Evolutionary conservation across 2,888 invertebrate species (phyloP).

Genomic region (Biston stratarius): DNA sequence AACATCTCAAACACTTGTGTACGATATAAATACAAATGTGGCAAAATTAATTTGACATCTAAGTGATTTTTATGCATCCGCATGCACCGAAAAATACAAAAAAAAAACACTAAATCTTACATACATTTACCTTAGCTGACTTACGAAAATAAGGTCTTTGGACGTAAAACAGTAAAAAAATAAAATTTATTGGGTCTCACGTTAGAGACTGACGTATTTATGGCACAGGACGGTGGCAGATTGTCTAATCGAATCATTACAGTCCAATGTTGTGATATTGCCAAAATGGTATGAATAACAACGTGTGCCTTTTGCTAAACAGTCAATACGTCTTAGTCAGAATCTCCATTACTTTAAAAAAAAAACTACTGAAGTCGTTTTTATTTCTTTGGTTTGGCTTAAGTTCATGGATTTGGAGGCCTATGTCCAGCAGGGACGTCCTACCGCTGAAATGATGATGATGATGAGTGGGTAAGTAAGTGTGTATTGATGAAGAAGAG

Average conservation of each 20-base stretch:
- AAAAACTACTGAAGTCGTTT: no score
- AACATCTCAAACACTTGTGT: slow-evolving; percentile 46
- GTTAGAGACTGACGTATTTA: slow-evolving; percentile 45
- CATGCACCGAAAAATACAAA: slow-evolving; percentile 41
- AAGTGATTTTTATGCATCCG: slow-evolving; percentile 26
- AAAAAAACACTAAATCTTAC: slow-evolving; percentile 43
- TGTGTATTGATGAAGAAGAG: no score
- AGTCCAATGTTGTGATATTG: not conserved
- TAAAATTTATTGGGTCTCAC: slow-evolving; percentile 40
- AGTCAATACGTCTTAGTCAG: not conserved
- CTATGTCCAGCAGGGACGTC: no score
- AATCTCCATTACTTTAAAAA: no score
- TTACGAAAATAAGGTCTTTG: slow-evolving; percentile 27
- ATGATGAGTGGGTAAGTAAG: no score
- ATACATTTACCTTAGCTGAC: slow-evolving; percentile 21
- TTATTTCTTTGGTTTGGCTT: no score
- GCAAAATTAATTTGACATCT: slow-evolving; percentile 36
- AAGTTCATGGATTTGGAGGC: no score
- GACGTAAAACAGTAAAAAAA: slow-evolving; percentile 37
- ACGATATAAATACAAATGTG: slow-evolving; percentile 44
- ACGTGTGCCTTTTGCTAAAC: not conserved
- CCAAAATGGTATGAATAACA: slow-evolving; percentile 2
- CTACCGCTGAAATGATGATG: no score
- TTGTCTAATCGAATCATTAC: slow-evolving; percentile 30
- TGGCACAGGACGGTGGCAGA: slow-evolving; percentile 35